phyloP scores from a whole-genome alignment of 2,888 invertebrate species.

The Podabrus alpinus region DNA sequence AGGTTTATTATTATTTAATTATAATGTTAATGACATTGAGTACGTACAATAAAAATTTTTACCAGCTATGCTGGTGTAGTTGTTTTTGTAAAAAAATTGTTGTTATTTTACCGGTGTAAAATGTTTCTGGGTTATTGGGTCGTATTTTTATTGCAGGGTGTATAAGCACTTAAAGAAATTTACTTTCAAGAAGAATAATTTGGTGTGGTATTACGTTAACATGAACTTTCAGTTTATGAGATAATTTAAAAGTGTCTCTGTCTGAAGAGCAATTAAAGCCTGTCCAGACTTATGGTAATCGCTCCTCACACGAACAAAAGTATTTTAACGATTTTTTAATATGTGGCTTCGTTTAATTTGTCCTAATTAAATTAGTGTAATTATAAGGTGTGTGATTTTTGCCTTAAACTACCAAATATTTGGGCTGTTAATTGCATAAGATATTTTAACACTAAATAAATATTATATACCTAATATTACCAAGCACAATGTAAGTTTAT shows the following conservation, averaged over 20 bases:
- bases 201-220: conserved; percentile 1
- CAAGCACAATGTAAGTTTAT: conserved; percentile 16
- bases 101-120: not conserved
- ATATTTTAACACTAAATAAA: conserved; percentile 6
- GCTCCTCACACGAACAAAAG: not conserved
- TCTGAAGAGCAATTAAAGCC: not conserved
- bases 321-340: not conserved
- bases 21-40: not conserved
- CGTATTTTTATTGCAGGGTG: not conserved
- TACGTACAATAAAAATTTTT: not conserved
- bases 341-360: not conserved
- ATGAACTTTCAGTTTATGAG: not conserved
- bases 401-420: not conserved
- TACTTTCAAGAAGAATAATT: conserved; percentile 3
- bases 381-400: not conserved
- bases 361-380: not conserved
- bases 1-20: not conserved
- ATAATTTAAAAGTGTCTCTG: not conserved
- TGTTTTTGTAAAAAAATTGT: not conserved
- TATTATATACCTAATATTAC: conserved; percentile 25
- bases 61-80: not conserved
- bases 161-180: not conserved
- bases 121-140: not conserved
- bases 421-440: no score
- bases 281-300: not conserved